Conservation (phyloP, 2,888 invertebrate genomes). For the Malthinus seriepunctatus region DNA sequence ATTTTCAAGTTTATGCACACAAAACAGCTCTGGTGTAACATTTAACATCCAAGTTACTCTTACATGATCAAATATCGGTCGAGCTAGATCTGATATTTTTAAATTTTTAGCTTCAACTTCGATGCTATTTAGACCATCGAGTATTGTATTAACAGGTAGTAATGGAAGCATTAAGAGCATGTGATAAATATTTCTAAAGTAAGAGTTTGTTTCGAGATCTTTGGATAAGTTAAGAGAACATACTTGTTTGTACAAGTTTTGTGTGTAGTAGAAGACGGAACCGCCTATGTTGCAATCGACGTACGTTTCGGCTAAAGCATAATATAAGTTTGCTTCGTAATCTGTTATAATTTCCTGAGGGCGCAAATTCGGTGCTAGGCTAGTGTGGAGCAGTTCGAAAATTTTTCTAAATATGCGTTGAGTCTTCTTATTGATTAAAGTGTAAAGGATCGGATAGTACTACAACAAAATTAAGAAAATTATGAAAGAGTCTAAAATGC, state of each 20-base stretch:
- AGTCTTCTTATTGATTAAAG: conserved; percentile 44
- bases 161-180: conserved; percentile 51
- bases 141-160: conserved; percentile 49
- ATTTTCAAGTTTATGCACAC: conserved; percentile 50
- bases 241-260: conserved; percentile 50
- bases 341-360: conserved; percentile 51
- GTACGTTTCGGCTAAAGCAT: conserved; percentile 49
- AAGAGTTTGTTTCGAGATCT: conserved; percentile 47
- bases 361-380: conserved; percentile 44
- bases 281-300: conserved; percentile 49
- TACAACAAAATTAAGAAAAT: conserved; percentile 33
- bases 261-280: conserved; percentile 50
- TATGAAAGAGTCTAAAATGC: not conserved
- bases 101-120: conserved; percentile 45
- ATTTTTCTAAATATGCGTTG: conserved; percentile 47
- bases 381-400: conserved; percentile 44
- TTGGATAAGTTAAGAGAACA: conserved; percentile 45
- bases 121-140: conserved; percentile 48
- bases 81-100: conserved; percentile 36
- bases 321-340: conserved; percentile 49
- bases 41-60: conserved; percentile 45
- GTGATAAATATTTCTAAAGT: conserved; percentile 49
- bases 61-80: conserved; percentile 45
- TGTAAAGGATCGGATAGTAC: conserved; percentile 50
- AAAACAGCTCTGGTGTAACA: conserved; percentile 50